Base-by-base conservation (phyloP, 2,797 vertebrate genomes). In the Podarcis siculus region DNA sequence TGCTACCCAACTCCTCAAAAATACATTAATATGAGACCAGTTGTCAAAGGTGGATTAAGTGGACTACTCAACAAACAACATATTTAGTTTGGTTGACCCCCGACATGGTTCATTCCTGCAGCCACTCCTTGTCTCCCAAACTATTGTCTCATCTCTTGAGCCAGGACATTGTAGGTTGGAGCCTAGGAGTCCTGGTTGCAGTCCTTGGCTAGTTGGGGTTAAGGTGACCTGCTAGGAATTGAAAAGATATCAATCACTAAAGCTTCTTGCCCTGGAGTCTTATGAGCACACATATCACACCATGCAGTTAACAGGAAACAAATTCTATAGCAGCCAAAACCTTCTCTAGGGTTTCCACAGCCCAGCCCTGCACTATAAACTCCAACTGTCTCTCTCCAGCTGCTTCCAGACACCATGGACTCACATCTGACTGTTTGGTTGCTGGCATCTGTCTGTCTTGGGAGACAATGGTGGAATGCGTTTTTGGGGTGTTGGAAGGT, bases 141-240 rank as follows among this genome's bases (percentile, higher is more conserved):
- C 61, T 77, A 66, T 8, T 30, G 35, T 64, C n/a, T 37, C n/a
- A 42, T 37, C 66, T 80, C 66, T 86, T 35, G 66, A 72, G 35
- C 30, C 66, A 88, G 82, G 66, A 84, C 49, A 71, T 25, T 79
- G 76, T 27, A 42, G 55, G 19, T 61, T 30, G 30, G 21, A 73
- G 49, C 55, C 87, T 32, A 64, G 69, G 76, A 80, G 58, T 30
- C 2, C 45, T 72, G 55, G 76, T 49, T 37, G 67, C 77, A 73
- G 76, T 27, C 69, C 45, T 9, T 77, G 49, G 45, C 81, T 69
- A 72, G 42, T 27, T 75, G 45, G 55, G 77, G 87, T 80, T 89
- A 73, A 80, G 55, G 69, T 89, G 87, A 89, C 76, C 87, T 75
- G 45, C 55, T 73, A 80, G 30, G 67, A 73, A 64, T 49, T 35